Percentiles rank a stretch among this genome's conserved stretches.
phyloP scores from a whole-genome alignment of 2,797 vertebrate species.

The Sylvilagus floridanus region DNA sequence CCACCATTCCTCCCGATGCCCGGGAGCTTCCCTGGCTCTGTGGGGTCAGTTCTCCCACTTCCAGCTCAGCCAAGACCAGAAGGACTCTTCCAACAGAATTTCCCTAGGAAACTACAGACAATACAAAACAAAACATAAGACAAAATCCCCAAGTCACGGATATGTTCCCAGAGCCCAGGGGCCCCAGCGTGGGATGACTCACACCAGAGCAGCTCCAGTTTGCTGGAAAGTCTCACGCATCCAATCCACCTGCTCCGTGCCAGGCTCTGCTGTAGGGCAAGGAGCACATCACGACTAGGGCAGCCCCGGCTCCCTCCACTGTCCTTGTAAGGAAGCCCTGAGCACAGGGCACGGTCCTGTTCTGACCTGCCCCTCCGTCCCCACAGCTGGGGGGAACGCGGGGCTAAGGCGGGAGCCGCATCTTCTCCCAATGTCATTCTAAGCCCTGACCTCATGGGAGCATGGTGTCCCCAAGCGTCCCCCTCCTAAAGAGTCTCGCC shows the following conservation, averaged over 20 bases:
- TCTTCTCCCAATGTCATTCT: neutral
- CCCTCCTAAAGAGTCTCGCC: neutral
- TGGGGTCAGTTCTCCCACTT: neutral
- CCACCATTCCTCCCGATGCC: neutral
- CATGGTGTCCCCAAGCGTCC: neutral
- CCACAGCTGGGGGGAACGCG: rapidly evolving
- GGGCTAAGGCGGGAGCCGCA: rapidly evolving
- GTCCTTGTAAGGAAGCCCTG: rapidly evolving
- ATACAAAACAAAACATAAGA: constrained; percentile 62
- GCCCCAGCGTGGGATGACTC: neutral
- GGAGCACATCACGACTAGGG: neutral
- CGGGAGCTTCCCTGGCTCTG: neutral
- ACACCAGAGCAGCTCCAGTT: neutral
- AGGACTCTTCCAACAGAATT: constrained; percentile 60
- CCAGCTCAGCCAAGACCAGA: neutral
- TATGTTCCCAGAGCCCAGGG: neutral
- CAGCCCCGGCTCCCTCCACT: rapidly evolving
- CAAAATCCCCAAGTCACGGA: constrained; percentile 47
- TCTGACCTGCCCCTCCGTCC: no score
- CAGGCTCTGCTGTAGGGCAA: rapidly evolving
- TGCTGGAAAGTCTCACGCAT: neutral
- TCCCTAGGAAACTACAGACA: constrained; percentile 63
- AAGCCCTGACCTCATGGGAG: neutral
- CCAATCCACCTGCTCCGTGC: neutral
- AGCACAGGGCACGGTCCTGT: neutral